Evolutionary conservation across 2,113 vertebrate genomes (phyloP).

Genomic region (Laticauda laticaudata): DNA sequence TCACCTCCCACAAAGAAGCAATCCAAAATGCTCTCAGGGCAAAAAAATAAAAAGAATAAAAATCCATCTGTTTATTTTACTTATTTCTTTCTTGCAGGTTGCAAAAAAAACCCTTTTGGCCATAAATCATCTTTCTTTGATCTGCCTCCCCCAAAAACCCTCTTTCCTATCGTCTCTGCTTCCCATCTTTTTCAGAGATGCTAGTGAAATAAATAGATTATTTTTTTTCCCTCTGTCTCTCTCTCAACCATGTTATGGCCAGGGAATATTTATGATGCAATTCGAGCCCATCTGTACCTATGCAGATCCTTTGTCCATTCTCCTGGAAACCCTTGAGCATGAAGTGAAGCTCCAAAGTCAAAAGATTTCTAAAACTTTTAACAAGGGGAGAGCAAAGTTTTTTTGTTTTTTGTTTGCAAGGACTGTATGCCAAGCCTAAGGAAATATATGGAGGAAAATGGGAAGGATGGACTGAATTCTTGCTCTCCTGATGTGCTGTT

Average conservation of each 20-base stretch:
- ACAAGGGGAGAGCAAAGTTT: background rate
- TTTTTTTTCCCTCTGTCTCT: background rate
- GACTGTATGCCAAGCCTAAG: background rate
- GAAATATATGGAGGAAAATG: background rate
- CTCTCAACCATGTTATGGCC: conserved; percentile 8
- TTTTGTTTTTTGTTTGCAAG: background rate
- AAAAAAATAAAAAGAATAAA: background rate
- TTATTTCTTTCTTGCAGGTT: conserved; percentile 24
- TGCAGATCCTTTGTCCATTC: background rate
- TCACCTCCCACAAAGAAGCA: background rate
- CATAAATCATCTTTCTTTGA: conserved; percentile 3
- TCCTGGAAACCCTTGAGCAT: conserved; percentile 47
- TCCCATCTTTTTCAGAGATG: conserved; percentile 5
- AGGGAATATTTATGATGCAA: conserved; percentile 45
- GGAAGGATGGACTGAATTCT: background rate
- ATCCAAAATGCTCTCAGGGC: conserved; percentile 24
- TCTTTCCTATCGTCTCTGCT: too few relatives aligned
- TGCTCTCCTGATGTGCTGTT: background rate
- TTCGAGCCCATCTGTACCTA: conserved; percentile 9
- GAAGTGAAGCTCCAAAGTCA: conserved; percentile 28
- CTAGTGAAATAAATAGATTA: conserved; percentile 56
- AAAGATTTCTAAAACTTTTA: conserved; percentile 34
- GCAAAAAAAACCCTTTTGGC: conserved; percentile 24
- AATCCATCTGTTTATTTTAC: conserved; percentile 47
- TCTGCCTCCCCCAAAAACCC: conserved; percentile 30